Evolutionary conservation across 2,888 invertebrate genomes (phyloP).

Genomic region (Agelastica alni): DNA sequence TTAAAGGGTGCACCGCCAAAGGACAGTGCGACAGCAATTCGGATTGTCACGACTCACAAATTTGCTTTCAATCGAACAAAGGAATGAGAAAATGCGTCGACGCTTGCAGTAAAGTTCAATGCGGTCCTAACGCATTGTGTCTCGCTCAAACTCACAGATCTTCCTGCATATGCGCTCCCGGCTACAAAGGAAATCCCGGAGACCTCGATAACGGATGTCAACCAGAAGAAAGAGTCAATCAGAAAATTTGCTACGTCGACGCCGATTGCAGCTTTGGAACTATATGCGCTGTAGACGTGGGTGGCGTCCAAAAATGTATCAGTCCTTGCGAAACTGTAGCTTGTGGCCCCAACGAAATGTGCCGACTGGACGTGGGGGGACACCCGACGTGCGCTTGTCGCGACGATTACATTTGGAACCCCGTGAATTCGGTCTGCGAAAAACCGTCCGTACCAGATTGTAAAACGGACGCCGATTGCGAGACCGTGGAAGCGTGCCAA

Average conservation of each 20-base stretch:
- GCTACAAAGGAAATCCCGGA: slow-evolving; percentile 80
- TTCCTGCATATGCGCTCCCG: slow-evolving; percentile 83
- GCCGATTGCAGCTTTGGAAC: slow-evolving; percentile 73
- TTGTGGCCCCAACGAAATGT: slow-evolving; percentile 82
- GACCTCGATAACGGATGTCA: slow-evolving; percentile 81
- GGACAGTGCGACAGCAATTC: slow-evolving; percentile 81
- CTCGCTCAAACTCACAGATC: slow-evolving; percentile 83
- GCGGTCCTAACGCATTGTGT: slow-evolving; percentile 88
- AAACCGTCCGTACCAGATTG: slow-evolving; percentile 88
- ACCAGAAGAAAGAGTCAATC: slow-evolving; percentile 64
- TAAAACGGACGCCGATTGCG: slow-evolving; percentile 70
- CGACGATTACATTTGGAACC: slow-evolving; percentile 81
- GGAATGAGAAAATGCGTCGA: slow-evolving; percentile 82
- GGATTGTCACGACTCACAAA: slow-evolving; percentile 81
- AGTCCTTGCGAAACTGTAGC: slow-evolving; percentile 80
- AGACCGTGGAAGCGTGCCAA: slow-evolving; percentile 71
- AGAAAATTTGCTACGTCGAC: slow-evolving; percentile 69
- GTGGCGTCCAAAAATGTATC: slow-evolving; percentile 70
- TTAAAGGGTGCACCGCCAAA: slow-evolving; percentile 71
- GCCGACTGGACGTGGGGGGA: slow-evolving; percentile 68
- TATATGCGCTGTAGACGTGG: slow-evolving; percentile 69
- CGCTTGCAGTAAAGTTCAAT: slow-evolving; percentile 84
- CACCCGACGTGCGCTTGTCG: slow-evolving; percentile 81
- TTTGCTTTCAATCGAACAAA: slow-evolving; percentile 84
- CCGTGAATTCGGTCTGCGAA: slow-evolving; percentile 78